Percentiles rank a stretch among this genome's conserved stretches.
Conservation (phyloP, 2,113 vertebrate genomes). For the Hydrochoerus hydrochaeris region DNA sequence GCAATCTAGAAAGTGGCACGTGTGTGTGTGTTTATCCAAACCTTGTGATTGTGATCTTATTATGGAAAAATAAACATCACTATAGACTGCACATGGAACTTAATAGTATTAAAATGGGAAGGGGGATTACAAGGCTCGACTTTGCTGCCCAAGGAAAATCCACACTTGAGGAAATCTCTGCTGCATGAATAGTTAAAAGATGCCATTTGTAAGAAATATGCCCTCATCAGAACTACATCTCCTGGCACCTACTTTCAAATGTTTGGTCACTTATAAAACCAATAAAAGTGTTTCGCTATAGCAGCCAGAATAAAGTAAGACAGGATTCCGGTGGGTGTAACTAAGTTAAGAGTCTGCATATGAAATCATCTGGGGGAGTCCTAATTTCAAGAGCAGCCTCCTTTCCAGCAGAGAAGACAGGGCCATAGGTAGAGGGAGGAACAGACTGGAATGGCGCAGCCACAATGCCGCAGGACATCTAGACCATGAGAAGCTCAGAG, state of each 20-base stretch:
- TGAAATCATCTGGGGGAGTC: not conserved
- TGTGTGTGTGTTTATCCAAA: not conserved
- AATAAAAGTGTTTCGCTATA: not conserved
- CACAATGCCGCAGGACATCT: not conserved
- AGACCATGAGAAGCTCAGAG: not conserved
- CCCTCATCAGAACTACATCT: not conserved
- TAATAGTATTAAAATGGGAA: too few species aligned
- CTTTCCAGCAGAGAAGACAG: not conserved
- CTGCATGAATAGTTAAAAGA: not conserved
- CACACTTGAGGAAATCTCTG: not conserved
- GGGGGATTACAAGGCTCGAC: not conserved
- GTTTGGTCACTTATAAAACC: not conserved
- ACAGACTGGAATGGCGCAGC: rapidly evolving
- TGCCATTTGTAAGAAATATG: too few species aligned
- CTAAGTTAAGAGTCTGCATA: not conserved
- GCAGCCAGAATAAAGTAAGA: not conserved
- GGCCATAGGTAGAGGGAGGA: not conserved
- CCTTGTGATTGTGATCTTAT: not conserved
- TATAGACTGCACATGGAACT: too few species aligned
- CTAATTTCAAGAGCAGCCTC: not conserved
- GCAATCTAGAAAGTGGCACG: rapidly evolving
- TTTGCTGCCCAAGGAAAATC: not conserved
- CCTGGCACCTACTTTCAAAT: too few species aligned
- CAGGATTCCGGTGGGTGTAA: not conserved
- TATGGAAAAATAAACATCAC: not conserved